Base-by-base conservation (phyloP, 2,113 vertebrate species). In the Promerops cafer region DNA sequence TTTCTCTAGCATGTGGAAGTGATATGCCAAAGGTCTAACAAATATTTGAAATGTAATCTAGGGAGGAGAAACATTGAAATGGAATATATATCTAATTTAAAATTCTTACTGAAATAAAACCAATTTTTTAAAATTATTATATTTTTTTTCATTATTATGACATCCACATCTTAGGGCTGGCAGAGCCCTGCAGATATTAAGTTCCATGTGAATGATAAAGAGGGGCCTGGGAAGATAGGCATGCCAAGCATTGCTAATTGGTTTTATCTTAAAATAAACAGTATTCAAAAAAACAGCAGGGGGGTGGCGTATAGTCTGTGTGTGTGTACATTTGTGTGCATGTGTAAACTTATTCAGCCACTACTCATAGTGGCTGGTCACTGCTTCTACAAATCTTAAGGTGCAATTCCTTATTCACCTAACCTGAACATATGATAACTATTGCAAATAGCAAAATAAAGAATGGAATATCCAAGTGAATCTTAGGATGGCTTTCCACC, bases 231-330 rank as follows among this genome's bases (percentile, higher is more conserved):
- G 57, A 89, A 90, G 53, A 33, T 30, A 76, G 9, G 3, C 21
- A 49, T 69, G 47, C 3, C 19, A 52, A 86, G 15, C 7, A 40
- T 8, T 60, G 9, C 12, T 85, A 60, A 56, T n/a, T 44, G 22
- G 6, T 87, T 85, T 68, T 69, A n/a, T 86, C 39, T 89, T 71
- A 76, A 18, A 87, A 74, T 52, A 70, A 84, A 75, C 3, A 54
- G 2, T 22, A 59, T 60, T 54, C 21, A 47, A 30, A 77, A 54
- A 81, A 64, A 22, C 11, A 47, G 26, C 1, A 2, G 10, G 1
- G 4, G 4, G 1, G 1, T 22, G 13, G 10, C 2, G 12, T 15
- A 45, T 14, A 1, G 42, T 61, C 8, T 10, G 0, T 28, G 12
- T 37, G 15, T n/a, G 22, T 44, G 9, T 27, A n/a, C 11, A 12